Evolutionary conservation across 30 jellyfish, hydroid and myxozoan species (phyloP), one percentile per base, ranked within the genome.

Genomic region (Cassiopea xamachana): DNA sequence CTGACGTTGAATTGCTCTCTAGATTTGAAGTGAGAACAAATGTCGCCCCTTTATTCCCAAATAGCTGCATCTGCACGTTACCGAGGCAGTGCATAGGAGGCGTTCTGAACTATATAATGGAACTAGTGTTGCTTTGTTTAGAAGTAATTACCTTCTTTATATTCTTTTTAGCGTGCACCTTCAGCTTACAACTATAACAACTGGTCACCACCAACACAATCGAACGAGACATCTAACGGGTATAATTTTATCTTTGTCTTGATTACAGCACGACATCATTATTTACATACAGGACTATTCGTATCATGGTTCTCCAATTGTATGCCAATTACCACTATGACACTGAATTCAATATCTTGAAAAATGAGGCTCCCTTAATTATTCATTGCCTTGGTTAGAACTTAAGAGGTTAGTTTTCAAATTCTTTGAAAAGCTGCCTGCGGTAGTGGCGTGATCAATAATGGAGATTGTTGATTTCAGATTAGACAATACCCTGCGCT

Each of bases 121-220:
- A 10, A 3, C 64, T 55, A 55, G 7, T 55, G 64, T 55, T 55
- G 64, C 64, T 55, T 10, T 6, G 64, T 55, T 55, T 55, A 3
- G 64, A 6, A 55, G 12, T 55, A 3, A 55, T 55, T 10, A 6
- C 12, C 64, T 14, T 64, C 15, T 2, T 64, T 64, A 14, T 64
- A 64, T 64, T 64, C 43, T 27, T 17, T 71, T 1, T 79, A 95
- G 99, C 99, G 99, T 15, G 99, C 99, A 1, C 97, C 99, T 12
- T 95, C 99, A 16, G 99, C 99, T 12, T 95, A 95, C 49, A 95
- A 91, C 82, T 95, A 95, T 94, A 94, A 94, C 85, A 95, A 95
- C 79, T 95, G 99, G 99, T 91, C 98, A 55, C 99, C 99, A 9
- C 99, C 99, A 45, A 91, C 97, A n/a, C 96, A 92, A 70, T 95